Conservation (phyloP, 2,113 vertebrate species). For the Carassius auratus region DNA sequence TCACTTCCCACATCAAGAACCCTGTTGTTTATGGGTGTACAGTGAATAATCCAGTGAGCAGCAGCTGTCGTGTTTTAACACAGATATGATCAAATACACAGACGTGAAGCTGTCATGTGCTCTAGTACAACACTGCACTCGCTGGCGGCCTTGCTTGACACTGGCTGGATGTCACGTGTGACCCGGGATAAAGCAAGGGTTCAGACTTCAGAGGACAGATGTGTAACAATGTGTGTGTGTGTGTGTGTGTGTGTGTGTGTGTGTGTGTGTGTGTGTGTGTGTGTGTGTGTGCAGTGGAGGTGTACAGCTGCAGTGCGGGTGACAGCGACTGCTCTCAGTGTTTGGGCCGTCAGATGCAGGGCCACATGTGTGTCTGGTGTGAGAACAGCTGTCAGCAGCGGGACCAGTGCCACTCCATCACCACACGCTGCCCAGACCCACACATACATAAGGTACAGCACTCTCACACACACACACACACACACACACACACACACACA, state of each 20-base stretch:
- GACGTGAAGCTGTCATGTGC: not conserved
- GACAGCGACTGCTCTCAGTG: conserved; percentile 89
- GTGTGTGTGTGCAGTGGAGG: conserved; percentile 81
- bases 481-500: too few relatives aligned
- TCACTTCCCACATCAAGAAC: not conserved
- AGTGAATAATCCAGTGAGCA: too few relatives aligned
- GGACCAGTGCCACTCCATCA: conserved; percentile 68
- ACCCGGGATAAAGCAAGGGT: too few relatives aligned
- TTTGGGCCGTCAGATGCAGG: conserved; percentile 86
- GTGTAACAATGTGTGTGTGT: conserved; percentile 31
- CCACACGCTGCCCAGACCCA: conserved; percentile 79
- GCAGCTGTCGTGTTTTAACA: too few relatives aligned
- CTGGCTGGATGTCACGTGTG: too few relatives aligned
- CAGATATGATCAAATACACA: too few relatives aligned
- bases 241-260: conserved; percentile 55
- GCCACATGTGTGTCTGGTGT: conserved; percentile 90
- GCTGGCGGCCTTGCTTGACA: too few relatives aligned
- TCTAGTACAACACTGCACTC: too few relatives aligned
- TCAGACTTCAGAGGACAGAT: not conserved
- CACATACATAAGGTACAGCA: conserved; percentile 83
- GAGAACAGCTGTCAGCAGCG: conserved; percentile 83
- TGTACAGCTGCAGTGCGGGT: conserved; percentile 92
- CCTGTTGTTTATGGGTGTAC: conserved; percentile 9
- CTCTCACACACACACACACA: conserved; percentile 30
- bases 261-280: conserved; percentile 12